A percentile compares a stretch with the other conserved stretches of the same genome.
phyloP scores from a whole-genome alignment of 1,140 invertebrate genomes.

The Panonychus citri region DNA sequence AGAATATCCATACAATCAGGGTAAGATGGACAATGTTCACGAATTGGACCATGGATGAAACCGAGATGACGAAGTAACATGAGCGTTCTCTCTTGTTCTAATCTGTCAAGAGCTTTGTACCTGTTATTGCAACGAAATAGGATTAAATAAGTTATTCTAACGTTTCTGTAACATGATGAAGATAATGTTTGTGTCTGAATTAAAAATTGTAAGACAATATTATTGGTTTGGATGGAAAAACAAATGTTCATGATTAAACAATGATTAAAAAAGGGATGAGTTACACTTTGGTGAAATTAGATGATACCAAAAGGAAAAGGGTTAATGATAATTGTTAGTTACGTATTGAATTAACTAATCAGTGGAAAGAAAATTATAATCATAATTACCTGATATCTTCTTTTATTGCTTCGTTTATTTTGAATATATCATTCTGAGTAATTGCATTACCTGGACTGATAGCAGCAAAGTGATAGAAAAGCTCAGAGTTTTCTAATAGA shows the following conservation, averaged over 20 bases:
- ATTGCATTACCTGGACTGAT: conserved; percentile 67
- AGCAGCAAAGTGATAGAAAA: conserved; percentile 79
- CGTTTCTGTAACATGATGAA: too few relatives aligned
- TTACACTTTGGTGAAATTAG: too few relatives aligned
- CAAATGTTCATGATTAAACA: too few relatives aligned
- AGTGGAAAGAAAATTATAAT: too few relatives aligned
- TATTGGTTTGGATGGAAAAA: too few relatives aligned
- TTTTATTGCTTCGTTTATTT: conserved; percentile 70
- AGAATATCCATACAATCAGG: conserved; percentile 62
- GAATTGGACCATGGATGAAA: conserved; percentile 80
- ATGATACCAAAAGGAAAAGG: too few relatives aligned
- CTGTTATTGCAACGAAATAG: conserved; percentile 21
- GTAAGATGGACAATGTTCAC: conserved; percentile 75
- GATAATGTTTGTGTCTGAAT: background rate
- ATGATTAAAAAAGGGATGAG: too few relatives aligned
- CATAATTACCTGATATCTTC: conserved; percentile 53
- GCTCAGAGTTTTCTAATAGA: conserved; percentile 69
- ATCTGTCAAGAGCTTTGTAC: conserved; percentile 69
- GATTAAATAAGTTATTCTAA: too few relatives aligned
- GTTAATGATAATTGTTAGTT: too few relatives aligned
- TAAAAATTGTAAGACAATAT: conserved; percentile 8
- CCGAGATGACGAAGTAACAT: conserved; percentile 84
- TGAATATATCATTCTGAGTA: conserved; percentile 76
- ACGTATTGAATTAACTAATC: too few relatives aligned
- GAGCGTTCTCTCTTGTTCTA: conserved; percentile 78